Evolutionary conservation across 2,797 vertebrate genomes (phyloP).

Genomic region (Intellagama lesueurii): DNA sequence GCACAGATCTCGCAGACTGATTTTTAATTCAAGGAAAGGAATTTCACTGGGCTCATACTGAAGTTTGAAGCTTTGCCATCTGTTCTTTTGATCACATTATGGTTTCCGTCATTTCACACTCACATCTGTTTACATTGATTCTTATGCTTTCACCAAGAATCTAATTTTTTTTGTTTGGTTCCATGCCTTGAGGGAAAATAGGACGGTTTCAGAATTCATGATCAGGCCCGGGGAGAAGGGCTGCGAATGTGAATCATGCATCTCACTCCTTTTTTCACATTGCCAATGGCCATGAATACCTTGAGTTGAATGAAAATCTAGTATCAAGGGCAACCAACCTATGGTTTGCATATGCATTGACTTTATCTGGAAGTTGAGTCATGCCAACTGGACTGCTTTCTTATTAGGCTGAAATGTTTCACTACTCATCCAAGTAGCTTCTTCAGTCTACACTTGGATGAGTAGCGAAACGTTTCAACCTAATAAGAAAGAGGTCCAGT

Average conservation of each 20-base stretch:
- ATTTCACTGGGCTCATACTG: not conserved
- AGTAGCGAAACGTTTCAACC: no score
- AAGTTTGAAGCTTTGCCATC: conserved; percentile 19
- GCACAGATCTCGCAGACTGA: not conserved
- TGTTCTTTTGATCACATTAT: conserved; percentile 32
- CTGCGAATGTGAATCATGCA: not conserved
- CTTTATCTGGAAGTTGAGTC: no score
- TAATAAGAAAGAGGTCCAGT: no score
- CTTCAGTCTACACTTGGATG: no score
- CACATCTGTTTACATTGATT: conserved; percentile 34
- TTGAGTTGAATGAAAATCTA: not conserved
- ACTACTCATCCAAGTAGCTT: no score
- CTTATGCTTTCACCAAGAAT: conserved; percentile 10
- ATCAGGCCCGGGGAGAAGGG: not conserved
- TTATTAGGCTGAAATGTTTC: no score
- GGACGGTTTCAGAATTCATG: not conserved
- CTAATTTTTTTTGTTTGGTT: conserved; percentile 39
- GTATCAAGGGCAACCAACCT: not conserved
- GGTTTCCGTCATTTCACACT: conserved; percentile 40
- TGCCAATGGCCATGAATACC: not conserved
- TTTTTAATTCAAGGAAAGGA: conserved; percentile 15
- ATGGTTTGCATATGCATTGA: not conserved
- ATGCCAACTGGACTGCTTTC: no score
- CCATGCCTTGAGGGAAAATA: conserved; percentile 11
- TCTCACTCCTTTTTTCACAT: not conserved